phyloP scores from a whole-genome alignment of 1,140 invertebrate species.

The Scaptomyza montana region DNA sequence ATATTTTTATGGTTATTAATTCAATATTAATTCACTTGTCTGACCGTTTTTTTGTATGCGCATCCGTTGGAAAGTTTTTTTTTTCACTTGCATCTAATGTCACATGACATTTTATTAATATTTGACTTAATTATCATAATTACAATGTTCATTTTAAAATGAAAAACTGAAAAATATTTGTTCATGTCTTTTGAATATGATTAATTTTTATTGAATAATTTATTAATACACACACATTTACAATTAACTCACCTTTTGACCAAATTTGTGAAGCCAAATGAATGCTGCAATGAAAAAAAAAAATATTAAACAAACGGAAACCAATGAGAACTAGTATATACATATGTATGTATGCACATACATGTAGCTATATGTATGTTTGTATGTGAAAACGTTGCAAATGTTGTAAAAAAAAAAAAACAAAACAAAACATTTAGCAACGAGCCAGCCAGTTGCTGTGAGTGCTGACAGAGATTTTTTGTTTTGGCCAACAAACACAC shows the following conservation, averaged over 20 bases:
- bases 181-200: background rate
- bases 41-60: too few species aligned
- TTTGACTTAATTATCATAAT: too few species aligned
- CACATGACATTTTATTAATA: too few species aligned
- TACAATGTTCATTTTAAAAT: background rate
- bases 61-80: too few species aligned
- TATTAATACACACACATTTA: background rate
- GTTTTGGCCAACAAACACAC: background rate
- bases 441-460: slow-evolving; percentile 15
- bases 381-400: background rate
- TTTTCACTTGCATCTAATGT: too few species aligned
- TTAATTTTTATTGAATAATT: background rate
- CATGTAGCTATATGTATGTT: background rate
- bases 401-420: slow-evolving; percentile 22
- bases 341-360: background rate
- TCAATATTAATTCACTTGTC: too few species aligned
- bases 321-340: background rate
- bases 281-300: background rate
- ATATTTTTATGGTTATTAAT: too few species aligned
- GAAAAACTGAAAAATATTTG: background rate
- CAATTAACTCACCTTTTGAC: slow-evolving; percentile 27
- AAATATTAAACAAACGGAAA: too few species aligned
- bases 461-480: slow-evolving; percentile 29
- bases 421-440: slow-evolving; percentile 29
- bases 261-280: background rate